Conservation (phyloP, 2,888 invertebrate genomes). For the Graphium colonna region DNA sequence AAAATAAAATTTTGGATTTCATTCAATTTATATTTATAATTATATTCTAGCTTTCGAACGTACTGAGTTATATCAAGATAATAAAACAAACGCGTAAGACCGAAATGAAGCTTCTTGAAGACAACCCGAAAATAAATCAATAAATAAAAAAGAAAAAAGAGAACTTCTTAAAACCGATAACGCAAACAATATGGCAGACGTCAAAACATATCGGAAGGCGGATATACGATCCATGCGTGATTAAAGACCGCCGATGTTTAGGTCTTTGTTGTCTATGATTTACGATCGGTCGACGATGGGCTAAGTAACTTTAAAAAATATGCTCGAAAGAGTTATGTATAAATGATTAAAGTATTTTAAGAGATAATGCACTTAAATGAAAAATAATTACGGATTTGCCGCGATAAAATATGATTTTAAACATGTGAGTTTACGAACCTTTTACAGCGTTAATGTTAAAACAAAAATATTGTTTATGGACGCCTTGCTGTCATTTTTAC, state of each 20-base stretch:
- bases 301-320: slow-evolving; percentile 4
- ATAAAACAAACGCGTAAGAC: too few relatives aligned
- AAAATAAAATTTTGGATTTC: too few relatives aligned
- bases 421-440: too few relatives aligned
- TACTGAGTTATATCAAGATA: too few relatives aligned
- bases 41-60: too few relatives aligned
- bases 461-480: too few relatives aligned
- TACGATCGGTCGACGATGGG: slow-evolving; percentile 4
- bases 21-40: too few relatives aligned
- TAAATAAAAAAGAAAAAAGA: neutral
- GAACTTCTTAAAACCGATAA: neutral
- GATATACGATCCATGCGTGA: slow-evolving; percentile 10
- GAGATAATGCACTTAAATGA: neutral
- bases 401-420: too few relatives aligned
- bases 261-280: slow-evolving; percentile 7
- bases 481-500: too few relatives aligned
- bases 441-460: too few relatives aligned
- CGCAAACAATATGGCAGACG: slow-evolving; percentile 5
- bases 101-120: too few relatives aligned
- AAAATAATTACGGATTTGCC: too few relatives aligned
- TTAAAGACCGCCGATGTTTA: slow-evolving; percentile 9
- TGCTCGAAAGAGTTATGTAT: neutral
- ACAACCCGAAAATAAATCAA: neutral
- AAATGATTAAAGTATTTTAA: neutral
- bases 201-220: slow-evolving; percentile 13